Percentiles rank a stretch among this genome's conserved stretches.
Conservation (phyloP, 1,140 invertebrate genomes). For the Drosophila punjabiensis region DNA sequence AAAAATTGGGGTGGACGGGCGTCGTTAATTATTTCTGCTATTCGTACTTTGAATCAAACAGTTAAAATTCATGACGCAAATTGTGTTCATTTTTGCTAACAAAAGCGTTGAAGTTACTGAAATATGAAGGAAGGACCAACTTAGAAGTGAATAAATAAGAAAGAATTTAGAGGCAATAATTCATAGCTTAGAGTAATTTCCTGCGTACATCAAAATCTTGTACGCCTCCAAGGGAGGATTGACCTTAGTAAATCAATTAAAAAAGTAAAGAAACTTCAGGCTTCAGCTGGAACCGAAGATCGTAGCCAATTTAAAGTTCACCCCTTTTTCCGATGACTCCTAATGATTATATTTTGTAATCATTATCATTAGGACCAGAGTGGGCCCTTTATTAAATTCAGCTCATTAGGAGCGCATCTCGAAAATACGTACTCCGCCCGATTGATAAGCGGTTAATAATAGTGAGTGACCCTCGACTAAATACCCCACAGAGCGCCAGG, state of each 20-base stretch:
- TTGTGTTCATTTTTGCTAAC: not conserved
- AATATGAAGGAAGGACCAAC: not conserved
- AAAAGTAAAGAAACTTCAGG: not conserved
- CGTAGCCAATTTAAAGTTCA: not conserved
- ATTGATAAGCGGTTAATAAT: conserved; percentile 68
- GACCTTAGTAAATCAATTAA: not conserved
- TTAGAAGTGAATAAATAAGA: not conserved
- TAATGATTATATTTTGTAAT: conserved; percentile 18
- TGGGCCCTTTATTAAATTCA: not conserved
- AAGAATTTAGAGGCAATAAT: not conserved
- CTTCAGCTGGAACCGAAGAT: not conserved
- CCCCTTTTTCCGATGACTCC: not conserved
- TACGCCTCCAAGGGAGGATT: not conserved
- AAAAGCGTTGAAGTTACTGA: not conserved
- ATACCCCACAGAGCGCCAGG: conserved; percentile 16
- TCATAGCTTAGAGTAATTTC: not conserved
- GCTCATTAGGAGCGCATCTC: conserved; percentile 32
- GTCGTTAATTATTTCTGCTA: not conserved
- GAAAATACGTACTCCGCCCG: conserved; percentile 21
- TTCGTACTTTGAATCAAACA: conserved; percentile 1
- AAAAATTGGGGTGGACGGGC: not conserved
- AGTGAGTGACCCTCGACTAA: conserved; percentile 41
- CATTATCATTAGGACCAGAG: conserved; percentile 14
- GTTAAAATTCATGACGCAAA: conserved; percentile 1
- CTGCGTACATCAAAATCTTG: not conserved